These are phyloP conservation scores for Lycophotia porphyrea DNA, from an alignment of 2,888 invertebrate genomes.

Conservation along the genomic window DNA sequence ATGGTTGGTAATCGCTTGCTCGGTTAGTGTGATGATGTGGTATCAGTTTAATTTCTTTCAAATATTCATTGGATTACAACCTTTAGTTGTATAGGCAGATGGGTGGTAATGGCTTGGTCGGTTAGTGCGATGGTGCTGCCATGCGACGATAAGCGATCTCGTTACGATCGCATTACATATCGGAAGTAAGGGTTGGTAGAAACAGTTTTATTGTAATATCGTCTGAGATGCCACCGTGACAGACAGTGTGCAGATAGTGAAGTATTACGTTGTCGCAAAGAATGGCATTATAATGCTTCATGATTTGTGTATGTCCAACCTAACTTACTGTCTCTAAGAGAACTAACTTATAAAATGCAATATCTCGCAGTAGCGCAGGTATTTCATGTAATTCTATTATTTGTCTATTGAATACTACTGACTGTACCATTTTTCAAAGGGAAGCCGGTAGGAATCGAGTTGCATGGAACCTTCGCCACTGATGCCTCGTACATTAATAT, in stretches of 20 bases:
- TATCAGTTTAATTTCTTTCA: conserved; percentile 42
- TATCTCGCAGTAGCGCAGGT: no score
- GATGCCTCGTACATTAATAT: no score
- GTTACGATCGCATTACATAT: conserved; percentile 65
- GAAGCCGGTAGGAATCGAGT: no score
- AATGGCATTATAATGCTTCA: not conserved
- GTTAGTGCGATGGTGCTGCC: conserved; percentile 40
- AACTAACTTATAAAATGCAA: no score
- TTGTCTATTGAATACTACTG: no score
- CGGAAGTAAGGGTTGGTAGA: conserved; percentile 60
- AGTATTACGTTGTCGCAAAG: not conserved
- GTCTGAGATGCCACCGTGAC: conserved; percentile 47
- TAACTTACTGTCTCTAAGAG: no score
- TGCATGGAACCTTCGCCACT: no score
- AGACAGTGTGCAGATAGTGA: conserved; percentile 14
- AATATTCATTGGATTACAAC: conserved; percentile 25
- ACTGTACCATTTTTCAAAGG: no score
- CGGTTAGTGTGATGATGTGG: conserved; percentile 28
- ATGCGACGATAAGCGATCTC: conserved; percentile 60
- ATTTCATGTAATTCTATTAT: no score
- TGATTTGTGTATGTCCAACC: no score
- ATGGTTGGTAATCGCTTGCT: conserved; percentile 43
- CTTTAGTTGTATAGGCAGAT: conserved; percentile 8
- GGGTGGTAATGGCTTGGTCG: conserved; percentile 39
- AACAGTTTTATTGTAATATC: conserved; percentile 39